Percentiles rank a stretch among this genome's conserved stretches.
These are phyloP conservation scores for Turnix velox DNA, from an alignment of 2,113 vertebrate genomes.

Conservation along the genomic window DNA sequence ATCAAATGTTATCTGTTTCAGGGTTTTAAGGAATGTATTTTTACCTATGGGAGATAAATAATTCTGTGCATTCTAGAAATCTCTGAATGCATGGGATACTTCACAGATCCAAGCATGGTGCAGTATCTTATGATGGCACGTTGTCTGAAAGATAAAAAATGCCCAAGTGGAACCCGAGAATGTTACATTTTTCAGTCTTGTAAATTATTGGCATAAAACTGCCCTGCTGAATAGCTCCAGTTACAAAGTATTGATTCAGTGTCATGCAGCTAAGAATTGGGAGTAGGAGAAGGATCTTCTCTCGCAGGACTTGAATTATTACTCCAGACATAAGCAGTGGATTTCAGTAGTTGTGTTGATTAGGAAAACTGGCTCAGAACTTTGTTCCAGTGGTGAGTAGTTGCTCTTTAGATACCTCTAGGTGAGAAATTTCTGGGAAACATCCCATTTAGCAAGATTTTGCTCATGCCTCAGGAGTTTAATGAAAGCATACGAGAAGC, in stretches of 20 bases:
- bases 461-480: not conserved
- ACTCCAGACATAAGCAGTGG: not conserved
- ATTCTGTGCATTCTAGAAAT: not conserved
- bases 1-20: not conserved
- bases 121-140: not conserved
- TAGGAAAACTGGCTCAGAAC: not conserved
- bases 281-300: not conserved
- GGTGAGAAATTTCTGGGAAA: not conserved
- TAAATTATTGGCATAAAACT: not conserved
- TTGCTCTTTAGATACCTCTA: not conserved
- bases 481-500: not conserved
- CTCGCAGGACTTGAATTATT: not conserved
- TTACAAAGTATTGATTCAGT: not conserved
- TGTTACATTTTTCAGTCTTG: not conserved
- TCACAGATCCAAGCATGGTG: not conserved
- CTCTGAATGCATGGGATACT: not conserved
- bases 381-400: not conserved
- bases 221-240: not conserved
- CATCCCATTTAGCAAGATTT: not conserved
- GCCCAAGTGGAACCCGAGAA: not conserved
- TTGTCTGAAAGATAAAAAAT: not conserved
- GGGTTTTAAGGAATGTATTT: not conserved
- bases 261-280: not conserved
- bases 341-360: not conserved
- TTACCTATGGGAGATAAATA: not conserved